Evolutionary conservation across 2,888 invertebrate genomes (phyloP).

Genomic region (Pocota personata): DNA sequence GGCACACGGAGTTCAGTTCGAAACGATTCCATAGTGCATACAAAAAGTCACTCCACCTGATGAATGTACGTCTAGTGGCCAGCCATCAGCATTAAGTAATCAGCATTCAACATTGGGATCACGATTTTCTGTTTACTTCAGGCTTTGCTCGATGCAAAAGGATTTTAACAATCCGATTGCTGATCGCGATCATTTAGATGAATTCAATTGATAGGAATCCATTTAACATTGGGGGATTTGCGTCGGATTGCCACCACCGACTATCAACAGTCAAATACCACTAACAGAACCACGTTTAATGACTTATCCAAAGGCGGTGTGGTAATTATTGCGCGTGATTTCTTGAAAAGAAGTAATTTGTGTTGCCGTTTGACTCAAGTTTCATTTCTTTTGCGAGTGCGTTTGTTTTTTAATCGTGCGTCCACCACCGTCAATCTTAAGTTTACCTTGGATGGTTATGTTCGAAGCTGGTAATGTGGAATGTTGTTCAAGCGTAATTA

Average conservation of each 20-base stretch:
- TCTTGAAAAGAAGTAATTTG: conserved; percentile 54
- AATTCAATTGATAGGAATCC: conserved; percentile 56
- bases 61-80: conserved; percentile 33
- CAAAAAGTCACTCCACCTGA: conserved; percentile 33
- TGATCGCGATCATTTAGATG: conserved; percentile 44
- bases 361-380: conserved; percentile 22
- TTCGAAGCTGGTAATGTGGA: conserved; percentile 38
- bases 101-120: conserved; percentile 46
- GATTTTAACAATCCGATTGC: conserved; percentile 28
- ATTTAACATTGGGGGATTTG: conserved; percentile 49
- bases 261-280: conserved; percentile 14
- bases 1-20: neutral
- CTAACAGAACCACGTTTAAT: conserved; percentile 47
- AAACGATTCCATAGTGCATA: neutral
- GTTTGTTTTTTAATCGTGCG: conserved; percentile 44
- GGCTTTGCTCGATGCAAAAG: conserved; percentile 13
- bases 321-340: conserved; percentile 63
- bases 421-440: conserved; percentile 22
- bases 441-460: conserved; percentile 57
- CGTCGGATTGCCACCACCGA: conserved; percentile 16
- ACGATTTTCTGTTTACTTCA: conserved; percentile 43
- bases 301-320: conserved; percentile 47
- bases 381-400: conserved; percentile 59
- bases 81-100: conserved; percentile 34
- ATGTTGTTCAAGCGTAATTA: conserved; percentile 54